Percentiles rank a stretch among this genome's conserved stretches.
Evolutionary conservation across 2,113 vertebrate genomes (phyloP).

Genomic region (Chaetodon auriga): DNA sequence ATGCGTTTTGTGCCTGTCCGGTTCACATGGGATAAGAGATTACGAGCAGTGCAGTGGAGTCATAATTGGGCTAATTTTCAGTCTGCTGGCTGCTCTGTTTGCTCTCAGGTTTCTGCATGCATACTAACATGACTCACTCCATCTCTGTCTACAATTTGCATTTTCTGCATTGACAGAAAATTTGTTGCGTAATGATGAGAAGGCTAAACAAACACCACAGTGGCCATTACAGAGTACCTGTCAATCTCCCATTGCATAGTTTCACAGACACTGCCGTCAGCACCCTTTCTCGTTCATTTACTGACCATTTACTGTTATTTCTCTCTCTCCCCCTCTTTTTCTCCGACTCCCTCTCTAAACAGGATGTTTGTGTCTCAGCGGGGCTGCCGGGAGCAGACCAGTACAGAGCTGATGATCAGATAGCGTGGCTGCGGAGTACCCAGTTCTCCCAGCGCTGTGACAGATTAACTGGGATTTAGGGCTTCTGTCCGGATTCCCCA

Average conservation of each 20-base stretch:
- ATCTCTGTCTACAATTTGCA: background rate
- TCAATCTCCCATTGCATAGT: background rate
- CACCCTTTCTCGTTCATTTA: constrained; percentile 4
- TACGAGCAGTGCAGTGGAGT: constrained; percentile 4
- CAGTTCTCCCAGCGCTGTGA: constrained; percentile 67
- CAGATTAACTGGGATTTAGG: constrained; percentile 82
- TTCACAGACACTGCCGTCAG: constrained; percentile 12
- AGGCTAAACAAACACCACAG: background rate
- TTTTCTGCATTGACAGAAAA: background rate
- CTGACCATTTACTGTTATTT: constrained; percentile 9
- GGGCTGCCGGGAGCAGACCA: constrained; percentile 62
- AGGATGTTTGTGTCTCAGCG: constrained; percentile 84
- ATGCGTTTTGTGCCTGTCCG: background rate
- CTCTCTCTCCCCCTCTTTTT: constrained; percentile 27
- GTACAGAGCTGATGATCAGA: constrained; percentile 80
- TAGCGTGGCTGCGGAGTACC: constrained; percentile 70
- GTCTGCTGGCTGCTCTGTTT: constrained; percentile 12
- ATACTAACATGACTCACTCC: constrained; percentile 27
- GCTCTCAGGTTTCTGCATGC: constrained; percentile 27
- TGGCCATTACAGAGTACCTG: background rate
- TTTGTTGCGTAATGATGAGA: background rate
- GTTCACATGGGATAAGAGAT: constrained; percentile 12
- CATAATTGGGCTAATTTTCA: constrained; percentile 46
- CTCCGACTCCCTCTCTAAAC: constrained; percentile 75
- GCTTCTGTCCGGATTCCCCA: constrained; percentile 60